Conservation (phyloP, 2,113 vertebrate genomes). For the Callospermophilus lateralis region DNA sequence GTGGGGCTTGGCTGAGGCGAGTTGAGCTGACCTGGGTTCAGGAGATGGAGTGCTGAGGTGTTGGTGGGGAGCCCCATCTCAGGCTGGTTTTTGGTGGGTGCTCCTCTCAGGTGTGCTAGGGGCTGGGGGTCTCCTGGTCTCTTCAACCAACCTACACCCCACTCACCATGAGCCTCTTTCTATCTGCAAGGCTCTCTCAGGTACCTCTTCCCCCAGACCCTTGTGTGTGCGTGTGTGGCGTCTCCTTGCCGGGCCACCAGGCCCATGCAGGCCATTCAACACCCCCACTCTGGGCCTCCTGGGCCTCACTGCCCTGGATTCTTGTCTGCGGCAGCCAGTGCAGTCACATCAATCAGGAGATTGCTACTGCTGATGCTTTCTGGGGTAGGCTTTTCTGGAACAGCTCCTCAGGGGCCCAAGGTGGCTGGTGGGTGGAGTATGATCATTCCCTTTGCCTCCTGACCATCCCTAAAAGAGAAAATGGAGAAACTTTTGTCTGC, state of each 20-base stretch:
- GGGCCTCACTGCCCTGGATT: neutral
- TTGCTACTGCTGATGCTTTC: neutral
- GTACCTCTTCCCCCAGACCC: neutral
- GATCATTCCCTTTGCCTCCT: neutral
- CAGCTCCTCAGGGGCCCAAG: fast-evolving
- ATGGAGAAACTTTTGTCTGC: neutral
- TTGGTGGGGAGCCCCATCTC: neutral
- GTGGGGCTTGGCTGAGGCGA: neutral
- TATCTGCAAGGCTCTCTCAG: fast-evolving
- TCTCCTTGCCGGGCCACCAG: neutral
- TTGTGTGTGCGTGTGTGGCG: neutral
- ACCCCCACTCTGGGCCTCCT: neutral
- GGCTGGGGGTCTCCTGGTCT: fast-evolving
- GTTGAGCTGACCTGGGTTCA: neutral
- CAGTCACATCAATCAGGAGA: fast-evolving
- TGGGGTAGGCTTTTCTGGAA: neutral
- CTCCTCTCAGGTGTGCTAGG: no score
- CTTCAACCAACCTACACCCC: fast-evolving
- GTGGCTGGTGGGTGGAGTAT: neutral
- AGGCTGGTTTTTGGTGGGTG: neutral
- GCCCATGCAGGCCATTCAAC: no score
- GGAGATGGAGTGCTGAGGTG: neutral
- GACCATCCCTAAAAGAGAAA: neutral
- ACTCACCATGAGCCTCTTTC: neutral
- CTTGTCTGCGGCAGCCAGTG: neutral